Percentiles rank a stretch among this genome's conserved stretches.
These are phyloP conservation scores for Eumerus sabulonum DNA, from an alignment of 2,888 invertebrate genomes.

Conservation along the genomic window DNA sequence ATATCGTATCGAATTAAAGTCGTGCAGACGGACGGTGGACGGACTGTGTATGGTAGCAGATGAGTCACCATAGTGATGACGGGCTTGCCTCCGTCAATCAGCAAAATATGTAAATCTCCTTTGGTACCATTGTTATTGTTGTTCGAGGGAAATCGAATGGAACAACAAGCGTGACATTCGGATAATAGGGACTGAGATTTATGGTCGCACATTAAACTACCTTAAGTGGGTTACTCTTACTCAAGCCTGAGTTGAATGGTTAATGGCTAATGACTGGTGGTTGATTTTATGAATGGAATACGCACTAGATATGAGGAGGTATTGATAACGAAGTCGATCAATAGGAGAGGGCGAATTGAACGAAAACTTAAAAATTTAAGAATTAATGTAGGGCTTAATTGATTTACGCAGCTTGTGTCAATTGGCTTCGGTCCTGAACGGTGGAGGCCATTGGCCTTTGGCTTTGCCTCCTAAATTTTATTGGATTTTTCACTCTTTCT, in stretches of 20 bases:
- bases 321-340: neutral
- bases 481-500: neutral
- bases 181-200: constrained; percentile 36
- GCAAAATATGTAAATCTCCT: constrained; percentile 8
- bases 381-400: constrained; percentile 19
- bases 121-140: constrained; percentile 17
- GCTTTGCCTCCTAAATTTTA: neutral
- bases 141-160: constrained; percentile 37
- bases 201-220: constrained; percentile 49
- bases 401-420: neutral
- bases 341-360: neutral
- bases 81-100: constrained; percentile 31
- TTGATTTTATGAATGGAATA: constrained; percentile 23
- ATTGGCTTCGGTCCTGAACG: constrained; percentile 3
- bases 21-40: constrained; percentile 48
- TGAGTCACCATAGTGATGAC: constrained; percentile 56
- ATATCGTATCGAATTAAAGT: constrained; percentile 31
- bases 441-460: constrained; percentile 4
- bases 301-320: neutral
- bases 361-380: constrained; percentile 19
- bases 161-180: constrained; percentile 50
- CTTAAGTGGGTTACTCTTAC: constrained; percentile 16
- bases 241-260: constrained; percentile 43
- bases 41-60: neutral
- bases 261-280: constrained; percentile 13